Evolutionary conservation across 2,888 invertebrate genomes (phyloP), one percentile per base, ranked within the genome.

Genomic region (Morpho deidamia): DNA sequence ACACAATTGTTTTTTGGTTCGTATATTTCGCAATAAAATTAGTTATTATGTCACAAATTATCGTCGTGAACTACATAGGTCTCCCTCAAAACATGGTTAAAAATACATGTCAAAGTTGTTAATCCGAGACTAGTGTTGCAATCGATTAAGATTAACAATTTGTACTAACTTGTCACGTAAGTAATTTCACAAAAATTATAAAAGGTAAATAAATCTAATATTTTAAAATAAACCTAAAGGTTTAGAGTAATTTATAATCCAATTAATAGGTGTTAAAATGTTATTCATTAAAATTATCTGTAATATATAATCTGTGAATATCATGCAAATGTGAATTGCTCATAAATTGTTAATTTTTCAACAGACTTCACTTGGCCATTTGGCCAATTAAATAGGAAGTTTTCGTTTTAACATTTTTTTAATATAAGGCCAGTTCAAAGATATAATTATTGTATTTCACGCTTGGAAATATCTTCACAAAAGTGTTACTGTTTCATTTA

Each of bases 41-140:
- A 55, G 56, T 66, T 77, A 74, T 78, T 77, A 74, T 71, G 78
- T 83, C 79, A 81, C 73, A 73, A 77, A 78, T 79, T 78, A 73
- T 68, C 69, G 70, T 72, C 68, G 64, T 70, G 73, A 70, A 74
- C 68, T 70, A 68, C 56, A 53, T 61, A 62, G 37, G 60, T 62
- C 59, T 71, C 51, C 71, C 68, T 72, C 78, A 82, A 83, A 81
- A 83, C 84, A 87, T 84, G 86, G 86, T 83, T 85, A 86, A 66
- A 83, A 83, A 83, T 75, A 67, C 67, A 71, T 80, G 71, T 82
- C 65, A 69, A 66, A 60, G 52, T 32, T 39, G 37, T 40, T 55
- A 38, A 42, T 52, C 51, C 52, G 48, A 55, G 14, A 53, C 43
- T 55, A 38, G 53, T 59, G 59, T 51, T 59, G 55, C 50, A 44